Evolutionary conservation across 2,113 vertebrate species (phyloP), one percentile per base, ranked within the genome.

Genomic region (Ovis canadensis): DNA sequence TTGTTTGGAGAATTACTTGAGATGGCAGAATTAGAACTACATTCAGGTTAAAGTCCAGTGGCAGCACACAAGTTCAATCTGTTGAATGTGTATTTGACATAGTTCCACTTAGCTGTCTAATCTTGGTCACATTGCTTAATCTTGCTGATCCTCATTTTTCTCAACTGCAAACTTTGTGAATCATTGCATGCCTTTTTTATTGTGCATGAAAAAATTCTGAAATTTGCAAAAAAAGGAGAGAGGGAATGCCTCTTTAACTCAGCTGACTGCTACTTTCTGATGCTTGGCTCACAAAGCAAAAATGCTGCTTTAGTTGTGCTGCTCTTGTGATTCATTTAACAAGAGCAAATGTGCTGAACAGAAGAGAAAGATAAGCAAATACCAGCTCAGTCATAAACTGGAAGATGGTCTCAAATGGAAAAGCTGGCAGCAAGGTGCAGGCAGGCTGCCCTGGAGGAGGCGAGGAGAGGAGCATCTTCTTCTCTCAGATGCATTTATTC

Each of bases 311-410:
- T 62, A 67, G 64, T 67, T 95, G 90, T 82, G 90, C 64, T 90
- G 85, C 88, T 96, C 77, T 80, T 96, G 93, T 80, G 91, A 91
- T 93, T 91, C 94, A 91, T 87, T 89, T 91, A 93, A 86, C 54
- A 13, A 62, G 45, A 85, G 88, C 52, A 96, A 92, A 96, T 95
- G 92, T 93, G 93, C 94, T 91, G 90, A 97, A 91, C 48, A 83
- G 78, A 92, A 97, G 86, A 88, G 83, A 87, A 96, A 98, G 96
- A 96, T 97, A 96, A 95, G 67, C 81, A 97, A 97, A 87, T 57
- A 83, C 16, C 17, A 94, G 78, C 50, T 95, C 45, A 90, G 21
- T 31, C 64, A 54, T 91, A 71, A 93, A 74, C 60, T 50, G 33
- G 43, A 33, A 97, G 48, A 90, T 57, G 27, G 90, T 85, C 96